Base-by-base conservation (phyloP, 2,888 invertebrate genomes). In the Trachelus troglodyta region DNA sequence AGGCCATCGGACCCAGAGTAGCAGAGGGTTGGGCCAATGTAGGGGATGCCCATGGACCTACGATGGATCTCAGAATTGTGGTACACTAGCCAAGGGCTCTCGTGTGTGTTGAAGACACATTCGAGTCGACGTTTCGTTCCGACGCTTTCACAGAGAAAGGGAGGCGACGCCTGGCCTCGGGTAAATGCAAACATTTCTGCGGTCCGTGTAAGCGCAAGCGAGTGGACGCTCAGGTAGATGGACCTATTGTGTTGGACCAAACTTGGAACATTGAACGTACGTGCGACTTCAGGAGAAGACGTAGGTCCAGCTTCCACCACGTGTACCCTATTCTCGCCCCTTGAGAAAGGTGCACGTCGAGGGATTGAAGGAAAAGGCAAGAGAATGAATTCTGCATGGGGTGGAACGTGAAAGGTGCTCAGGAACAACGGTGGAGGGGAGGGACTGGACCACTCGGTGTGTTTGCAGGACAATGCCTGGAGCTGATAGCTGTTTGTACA, bases 141-240 rank as follows among this genome's bases (percentile, higher is more conserved):
- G 76, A 79, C 79, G 80, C 80, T 83, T 81, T 83, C 81, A 81
- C 78, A 75, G 76, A 77, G 79, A 69, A 77, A 76, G 77, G 78
- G 77, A 77, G 79, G 74, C 77, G 77, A 23, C 56, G 56, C 56
- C 23, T 9, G 56, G 23, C 56, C 56, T 23, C 56, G 76, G 79
- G 86, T 86, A 87, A 88, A 88, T 85, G 87, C 88, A 88, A 88
- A 88, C 87, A 88, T 88, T 88, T 88, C 86, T 87, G 85, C 78
- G 84, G 86, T 84, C 83, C 81, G 81, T 80, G 76, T 80, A 75
- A 81, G 78, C 81, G 81, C 76, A 82, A 87, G 86, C 85, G 83
- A 85, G 82, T 84, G 81, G 80, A 80, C 82, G 84, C 80, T 75
- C 80, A 80, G 76, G 76, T 82, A 82, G 79, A 82, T 79, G 79